These are phyloP conservation scores for Lithodes maja DNA, from an alignment of 2,888 invertebrate species.

Conservation along the genomic window DNA sequence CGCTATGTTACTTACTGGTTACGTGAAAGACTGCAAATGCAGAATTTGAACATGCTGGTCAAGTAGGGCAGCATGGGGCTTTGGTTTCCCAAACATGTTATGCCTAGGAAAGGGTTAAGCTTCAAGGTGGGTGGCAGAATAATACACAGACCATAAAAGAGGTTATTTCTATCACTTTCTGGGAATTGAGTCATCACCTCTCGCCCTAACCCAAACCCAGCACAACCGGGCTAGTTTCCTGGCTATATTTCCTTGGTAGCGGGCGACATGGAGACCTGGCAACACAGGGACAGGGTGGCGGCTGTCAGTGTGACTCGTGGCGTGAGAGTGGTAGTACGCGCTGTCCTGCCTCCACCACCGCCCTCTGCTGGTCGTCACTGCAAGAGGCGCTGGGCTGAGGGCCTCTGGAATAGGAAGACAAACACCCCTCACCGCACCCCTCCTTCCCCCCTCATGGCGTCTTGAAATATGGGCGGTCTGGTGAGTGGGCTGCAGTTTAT, in stretches of 20 bases:
- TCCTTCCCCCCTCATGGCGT: background rate
- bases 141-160: too few relatives aligned
- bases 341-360: background rate
- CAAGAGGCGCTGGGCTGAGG: background rate
- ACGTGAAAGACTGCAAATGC: too few relatives aligned
- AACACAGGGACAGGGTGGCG: background rate
- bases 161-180: too few relatives aligned
- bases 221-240: background rate
- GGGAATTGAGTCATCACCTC: too few relatives aligned
- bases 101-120: too few relatives aligned
- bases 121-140: too few relatives aligned
- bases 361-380: background rate
- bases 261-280: background rate
- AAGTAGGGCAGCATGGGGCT: too few relatives aligned
- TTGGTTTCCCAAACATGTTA: too few relatives aligned
- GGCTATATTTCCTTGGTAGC: background rate
- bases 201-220: too few relatives aligned
- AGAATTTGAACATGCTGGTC: too few relatives aligned
- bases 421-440: background rate
- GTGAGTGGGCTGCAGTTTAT: background rate
- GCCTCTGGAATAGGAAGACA: background rate
- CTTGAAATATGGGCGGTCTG: background rate
- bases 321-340: background rate
- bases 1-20: too few relatives aligned
- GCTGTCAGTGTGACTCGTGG: background rate